Evolutionary conservation across 2,888 invertebrate species (phyloP), one percentile per base, ranked within the genome.

Genomic region (Drosophila kanekoi): DNA sequence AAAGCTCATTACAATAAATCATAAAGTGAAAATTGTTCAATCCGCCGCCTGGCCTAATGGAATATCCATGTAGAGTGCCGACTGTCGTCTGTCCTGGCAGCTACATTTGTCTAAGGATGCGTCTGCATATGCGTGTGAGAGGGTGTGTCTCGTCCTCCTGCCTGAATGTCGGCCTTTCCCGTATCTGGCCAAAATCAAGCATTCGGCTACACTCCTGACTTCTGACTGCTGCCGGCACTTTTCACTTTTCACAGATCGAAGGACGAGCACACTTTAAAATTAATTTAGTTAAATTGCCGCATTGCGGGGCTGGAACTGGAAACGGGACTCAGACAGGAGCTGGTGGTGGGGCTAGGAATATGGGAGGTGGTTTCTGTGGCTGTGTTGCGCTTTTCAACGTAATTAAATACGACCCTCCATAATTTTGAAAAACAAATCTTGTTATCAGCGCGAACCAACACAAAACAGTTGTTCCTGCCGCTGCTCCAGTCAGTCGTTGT

Each of bases 1-100:
- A 83, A 82, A 72, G 65, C 85, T 86, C 88, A 88, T 86, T 86
- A 88, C 74, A 73, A 86, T 86, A 86, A 88, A 88, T 86, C 85
- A 86, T 86, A 86, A 72, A 81, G 84, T 67, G 77, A 72, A 71
- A 87, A 87, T 81, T 87, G 85, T 87, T 87, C 85, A 87, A 84
- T 87, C 81, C 81, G 62, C 66, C 51, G 59, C 48, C 49, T 72
- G 56, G 37, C 74, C 72, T 88, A 86, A 86, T 86, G 85, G 85
- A 86, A 86, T 77, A 77, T 69, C 75, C 88, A 72, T 86, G 85
- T 86, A 68, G 60, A 68, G 45, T 18, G 38, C 18, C 51, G 40
- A 40, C 53, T 54, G 62, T 13, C 70, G 33, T 35, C 35, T 48
- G 33, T 20, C 23, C 35, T 52, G 61, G 32, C 71, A 66, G 71